Base-by-base conservation (phyloP, 37 sponge, comb jelly and placozoan species). In the Axinella damicornis region DNA sequence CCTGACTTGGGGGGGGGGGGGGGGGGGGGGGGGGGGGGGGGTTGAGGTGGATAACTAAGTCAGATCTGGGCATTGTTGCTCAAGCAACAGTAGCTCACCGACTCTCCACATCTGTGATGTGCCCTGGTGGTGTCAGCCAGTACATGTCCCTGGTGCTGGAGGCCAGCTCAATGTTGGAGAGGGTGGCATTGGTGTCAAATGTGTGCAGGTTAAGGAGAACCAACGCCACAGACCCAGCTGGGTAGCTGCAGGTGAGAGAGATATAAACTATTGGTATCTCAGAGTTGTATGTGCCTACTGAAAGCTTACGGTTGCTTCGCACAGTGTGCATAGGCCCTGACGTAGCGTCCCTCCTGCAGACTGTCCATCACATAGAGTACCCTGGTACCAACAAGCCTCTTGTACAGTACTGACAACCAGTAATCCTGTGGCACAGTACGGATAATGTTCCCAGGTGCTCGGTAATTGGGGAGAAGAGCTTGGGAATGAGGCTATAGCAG, bases 271-370 rank as follows among this genome's bases (percentile, higher is more conserved):
- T n/a, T n/a, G n/a, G n/a, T n/a, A n/a, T n/a, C n/a, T n/a, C n/a
- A n/a, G n/a, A n/a, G n/a, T n/a, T n/a, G n/a, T n/a, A n/a, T n/a
- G n/a, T n/a, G n/a, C n/a, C n/a, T n/a, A n/a, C n/a, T n/a, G n/a
- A n/a, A n/a, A 20, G 37, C 62, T 82, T 60, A 70, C 82, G 61
- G 61, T 40, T 39, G 5, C 61, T 59, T 82, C 25, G 85, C 75
- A 53, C 89, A 89, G 73, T 89, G 89, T 35, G 84, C 89, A 40
- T 83, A 89, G 30, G 57, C 71, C 25, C 89, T 73, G 53, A 89
- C 70, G 20, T 72, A 32, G 12, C 78, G 56, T 0, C 84, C 84
- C 52, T 54, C 19, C 4, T 33, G 13, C 18, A 62, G 28, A 21
- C 55, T 21, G 20, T 36, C 71, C 6, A 2, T 40, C 28, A 89